phyloP scores from a whole-genome alignment of 2,888 invertebrate species.

The Protonemura montana region DNA sequence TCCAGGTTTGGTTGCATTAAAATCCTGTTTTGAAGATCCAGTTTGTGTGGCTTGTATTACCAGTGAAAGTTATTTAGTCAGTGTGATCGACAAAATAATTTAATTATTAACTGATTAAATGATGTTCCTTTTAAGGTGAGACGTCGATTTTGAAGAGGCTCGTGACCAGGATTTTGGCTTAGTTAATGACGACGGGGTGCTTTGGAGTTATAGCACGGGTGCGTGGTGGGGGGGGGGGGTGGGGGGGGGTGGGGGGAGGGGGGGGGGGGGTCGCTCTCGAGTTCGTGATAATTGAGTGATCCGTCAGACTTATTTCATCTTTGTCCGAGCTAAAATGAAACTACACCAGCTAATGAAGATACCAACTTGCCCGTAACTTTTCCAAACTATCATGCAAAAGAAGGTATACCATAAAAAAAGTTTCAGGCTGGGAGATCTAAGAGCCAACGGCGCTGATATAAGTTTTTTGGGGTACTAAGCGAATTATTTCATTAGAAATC shows the following conservation, averaged over 20 bases:
- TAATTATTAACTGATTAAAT: too few species aligned
- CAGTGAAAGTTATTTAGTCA: too few species aligned
- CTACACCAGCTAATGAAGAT: neutral
- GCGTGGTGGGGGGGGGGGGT: too few species aligned
- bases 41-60: neutral
- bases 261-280: neutral
- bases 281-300: neutral
- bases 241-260: too few species aligned
- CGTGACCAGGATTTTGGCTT: too few species aligned
- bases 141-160: too few species aligned
- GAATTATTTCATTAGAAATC: conserved; percentile 3
- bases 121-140: too few species aligned
- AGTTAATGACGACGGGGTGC: too few species aligned
- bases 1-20: neutral
- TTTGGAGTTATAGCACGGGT: too few species aligned
- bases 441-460: neutral
- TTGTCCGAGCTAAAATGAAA: neutral
- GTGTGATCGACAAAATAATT: too few species aligned
- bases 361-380: neutral
- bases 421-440: neutral
- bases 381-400: neutral
- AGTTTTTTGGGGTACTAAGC: neutral
- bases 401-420: neutral
- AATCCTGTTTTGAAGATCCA: neutral
- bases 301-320: neutral